Evolutionary conservation across 2,797 vertebrate genomes (phyloP).

Genomic region (Pangasius larnaudii): DNA sequence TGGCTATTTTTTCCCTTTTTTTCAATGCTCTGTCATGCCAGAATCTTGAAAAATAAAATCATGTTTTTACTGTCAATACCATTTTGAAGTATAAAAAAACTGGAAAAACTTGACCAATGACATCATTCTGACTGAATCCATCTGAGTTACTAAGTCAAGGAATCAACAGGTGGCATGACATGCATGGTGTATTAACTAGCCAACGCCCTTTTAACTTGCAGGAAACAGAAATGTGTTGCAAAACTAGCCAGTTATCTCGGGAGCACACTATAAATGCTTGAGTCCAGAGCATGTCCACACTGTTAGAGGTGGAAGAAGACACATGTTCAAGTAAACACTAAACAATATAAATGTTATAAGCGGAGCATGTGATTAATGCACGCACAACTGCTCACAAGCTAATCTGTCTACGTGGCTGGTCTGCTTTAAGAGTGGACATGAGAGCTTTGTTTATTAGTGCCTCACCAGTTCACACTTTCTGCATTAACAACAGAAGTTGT

Average conservation of each 20-base stretch:
- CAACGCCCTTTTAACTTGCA: background rate
- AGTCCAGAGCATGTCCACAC: no score
- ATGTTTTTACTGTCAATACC: background rate
- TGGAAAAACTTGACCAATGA: constrained; percentile 7
- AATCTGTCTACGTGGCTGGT: background rate
- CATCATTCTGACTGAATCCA: background rate
- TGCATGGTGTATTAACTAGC: background rate
- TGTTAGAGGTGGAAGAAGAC: background rate
- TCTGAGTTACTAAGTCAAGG: background rate
- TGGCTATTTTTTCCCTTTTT: background rate
- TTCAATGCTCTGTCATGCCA: background rate
- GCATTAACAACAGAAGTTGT: background rate
- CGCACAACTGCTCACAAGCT: background rate
- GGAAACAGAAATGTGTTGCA: background rate
- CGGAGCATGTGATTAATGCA: background rate
- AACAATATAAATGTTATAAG: background rate
- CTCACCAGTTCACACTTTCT: background rate
- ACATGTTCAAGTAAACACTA: background rate
- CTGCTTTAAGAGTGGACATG: background rate
- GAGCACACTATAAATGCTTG: background rate
- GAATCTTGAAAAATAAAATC: background rate
- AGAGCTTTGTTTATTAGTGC: background rate
- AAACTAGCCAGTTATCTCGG: background rate
- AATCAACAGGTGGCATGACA: background rate
- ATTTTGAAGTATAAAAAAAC: background rate